phyloP scores from a whole-genome alignment of 2,113 vertebrate genomes.

The Chunga burmeisteri region DNA sequence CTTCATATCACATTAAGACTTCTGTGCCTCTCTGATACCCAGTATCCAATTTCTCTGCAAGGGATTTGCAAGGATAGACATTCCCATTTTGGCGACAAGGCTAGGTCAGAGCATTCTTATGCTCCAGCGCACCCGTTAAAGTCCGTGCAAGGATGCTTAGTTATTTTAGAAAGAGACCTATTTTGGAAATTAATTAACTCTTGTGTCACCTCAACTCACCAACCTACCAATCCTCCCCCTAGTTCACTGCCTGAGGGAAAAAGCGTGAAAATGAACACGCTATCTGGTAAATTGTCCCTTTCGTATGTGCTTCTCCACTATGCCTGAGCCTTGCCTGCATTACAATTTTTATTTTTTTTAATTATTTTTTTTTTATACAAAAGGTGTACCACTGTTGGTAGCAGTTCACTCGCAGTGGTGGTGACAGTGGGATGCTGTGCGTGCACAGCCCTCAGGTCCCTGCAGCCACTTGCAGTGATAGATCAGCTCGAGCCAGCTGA shows the following conservation, averaged over 20 bases:
- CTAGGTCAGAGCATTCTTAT: neutral
- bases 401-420: neutral
- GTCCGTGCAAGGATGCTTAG: neutral
- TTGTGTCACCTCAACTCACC: neutral
- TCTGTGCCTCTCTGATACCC: neutral
- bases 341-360: neutral
- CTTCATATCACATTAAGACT: neutral
- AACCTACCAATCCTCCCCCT: neutral
- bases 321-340: neutral
- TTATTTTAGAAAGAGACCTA: neutral
- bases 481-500: neutral
- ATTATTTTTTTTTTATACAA: neutral
- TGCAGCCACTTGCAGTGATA: neutral
- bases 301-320: accelerated
- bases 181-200: neutral
- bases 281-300: neutral
- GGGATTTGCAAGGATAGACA: neutral
- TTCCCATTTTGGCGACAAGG: neutral
- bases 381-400: neutral
- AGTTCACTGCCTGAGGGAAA: neutral
- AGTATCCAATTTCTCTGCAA: neutral
- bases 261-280: neutral
- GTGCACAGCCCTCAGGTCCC: neutral
- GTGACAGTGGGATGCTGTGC: neutral
- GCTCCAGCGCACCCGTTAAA: neutral